phyloP scores from a whole-genome alignment of 2,797 vertebrate genomes.

The Ambastaia sidthimunki region DNA sequence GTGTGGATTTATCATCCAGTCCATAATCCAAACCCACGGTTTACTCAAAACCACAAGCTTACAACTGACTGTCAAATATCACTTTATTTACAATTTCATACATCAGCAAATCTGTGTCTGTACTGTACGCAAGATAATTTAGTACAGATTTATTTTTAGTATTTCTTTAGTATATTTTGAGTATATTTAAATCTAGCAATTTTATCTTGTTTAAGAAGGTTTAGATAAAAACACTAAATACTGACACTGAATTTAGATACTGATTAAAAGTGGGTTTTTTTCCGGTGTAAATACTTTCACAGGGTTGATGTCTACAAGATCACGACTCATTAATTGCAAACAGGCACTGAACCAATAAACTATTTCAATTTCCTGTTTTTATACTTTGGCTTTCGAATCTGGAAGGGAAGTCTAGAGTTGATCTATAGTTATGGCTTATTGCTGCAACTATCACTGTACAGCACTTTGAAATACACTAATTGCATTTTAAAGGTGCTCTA shows the following conservation, averaged over 20 bases:
- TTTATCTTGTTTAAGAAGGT: not conserved
- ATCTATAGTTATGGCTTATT: too few species aligned
- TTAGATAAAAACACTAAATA: not conserved
- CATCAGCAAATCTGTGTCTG: constrained; percentile 6
- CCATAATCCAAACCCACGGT: constrained; percentile 41
- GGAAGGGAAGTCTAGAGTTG: too few species aligned
- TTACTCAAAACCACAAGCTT: constrained; percentile 38
- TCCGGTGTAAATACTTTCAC: not conserved
- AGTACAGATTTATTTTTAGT: constrained; percentile 4
- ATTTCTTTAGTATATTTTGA: too few species aligned
- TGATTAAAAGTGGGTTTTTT: not conserved
- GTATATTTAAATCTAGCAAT: too few species aligned
- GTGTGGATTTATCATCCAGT: constrained; percentile 42
- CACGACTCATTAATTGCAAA: too few species aligned
- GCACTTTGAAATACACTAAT: too few species aligned
- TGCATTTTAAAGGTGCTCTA: too few species aligned
- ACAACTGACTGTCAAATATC: constrained; percentile 15
- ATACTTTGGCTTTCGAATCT: too few species aligned
- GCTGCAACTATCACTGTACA: too few species aligned
- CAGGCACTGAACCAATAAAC: too few species aligned
- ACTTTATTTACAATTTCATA: not conserved
- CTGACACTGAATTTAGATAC: not conserved
- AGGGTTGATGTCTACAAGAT: too few species aligned
- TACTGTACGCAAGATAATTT: not conserved
- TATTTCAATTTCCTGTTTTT: too few species aligned